Evolutionary conservation across 2,888 invertebrate species (phyloP), one percentile per base, ranked within the genome.

Genomic region (Euproctis similis): DNA sequence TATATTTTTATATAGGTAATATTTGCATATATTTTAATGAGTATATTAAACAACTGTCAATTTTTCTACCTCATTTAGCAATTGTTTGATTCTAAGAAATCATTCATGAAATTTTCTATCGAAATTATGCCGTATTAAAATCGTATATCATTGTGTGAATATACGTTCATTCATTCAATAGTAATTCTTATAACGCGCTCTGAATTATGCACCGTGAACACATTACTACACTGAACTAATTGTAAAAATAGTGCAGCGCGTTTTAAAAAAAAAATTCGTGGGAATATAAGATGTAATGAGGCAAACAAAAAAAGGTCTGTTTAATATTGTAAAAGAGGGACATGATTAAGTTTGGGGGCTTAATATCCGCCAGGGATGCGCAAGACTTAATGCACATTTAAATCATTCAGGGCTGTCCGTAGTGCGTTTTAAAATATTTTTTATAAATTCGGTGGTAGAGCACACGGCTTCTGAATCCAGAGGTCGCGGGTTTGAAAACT

Each of bases 141-240:
- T n/a, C 54, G 52, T 60, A 55, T 59, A 53, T 63, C 56, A 4
- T 56, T 52, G 45, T 60, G 59, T 70, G 70, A 63, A 46, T 41
- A 42, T 46, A 40, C 50, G 46, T 48, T 57, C 47, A 60, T 59
- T 50, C 41, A 39, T 46, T 55, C 60, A 64, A 66, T 62, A 60
- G 61, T 64, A 66, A 67, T 59, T 41, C 40, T 57, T 46, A 37
- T 42, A 46, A 45, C 40, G 36, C 43, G 40, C 36, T 48, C 56
- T 63, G 67, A 73, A 74, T 82, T 80, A 80, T 80, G 72, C 82
- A 66, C 76, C 80, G 84, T 84, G 82, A 84, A 82, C 77, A 53
- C 74, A 75, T 84, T 78, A 74, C 65, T 63, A 60, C 55, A 66
- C 68, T 59, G 64, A 66, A 65, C 57, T 76, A 73, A 77, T 81